Conservation (phyloP, 2,113 vertebrate genomes). For the Sisor rabdophorus region DNA sequence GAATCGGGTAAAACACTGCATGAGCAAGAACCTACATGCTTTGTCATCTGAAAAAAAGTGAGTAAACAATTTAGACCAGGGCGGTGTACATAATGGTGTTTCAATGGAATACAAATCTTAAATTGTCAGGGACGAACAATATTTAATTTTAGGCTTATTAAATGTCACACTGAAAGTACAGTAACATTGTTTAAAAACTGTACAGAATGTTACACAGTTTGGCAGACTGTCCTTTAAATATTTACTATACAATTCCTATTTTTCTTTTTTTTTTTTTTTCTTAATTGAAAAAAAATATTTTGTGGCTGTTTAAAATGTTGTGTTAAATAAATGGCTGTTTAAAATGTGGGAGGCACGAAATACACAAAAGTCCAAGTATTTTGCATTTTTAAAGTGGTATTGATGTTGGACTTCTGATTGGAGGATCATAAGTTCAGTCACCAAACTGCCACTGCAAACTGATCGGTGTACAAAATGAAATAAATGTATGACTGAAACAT, state of each 20-base stretch:
- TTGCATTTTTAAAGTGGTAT: not conserved
- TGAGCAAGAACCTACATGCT: not conserved
- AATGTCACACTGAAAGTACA: not conserved
- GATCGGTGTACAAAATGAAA: too few species aligned
- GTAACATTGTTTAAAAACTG: not conserved
- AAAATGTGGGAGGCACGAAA: not conserved
- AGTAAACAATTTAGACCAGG: not conserved
- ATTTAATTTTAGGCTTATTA: not conserved
- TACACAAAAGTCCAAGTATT: not conserved
- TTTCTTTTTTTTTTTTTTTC: too few species aligned
- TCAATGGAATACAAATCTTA: not conserved
- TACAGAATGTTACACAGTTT: not conserved
- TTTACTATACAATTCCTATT: not conserved
- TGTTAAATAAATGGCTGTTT: not conserved
- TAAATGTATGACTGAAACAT: too few species aligned
- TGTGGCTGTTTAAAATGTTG: not conserved
- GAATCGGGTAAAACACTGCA: constrained; percentile 17
- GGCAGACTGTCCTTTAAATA: not conserved
- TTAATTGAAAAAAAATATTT: too few species aligned
- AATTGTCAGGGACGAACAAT: not conserved
- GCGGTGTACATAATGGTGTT: not conserved
- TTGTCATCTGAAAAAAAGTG: constrained; percentile 6
- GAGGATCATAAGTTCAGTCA: too few species aligned
- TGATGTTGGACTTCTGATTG: not conserved
- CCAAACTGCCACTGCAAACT: too few species aligned